These are phyloP conservation scores for Himalopsyche phryganea DNA, from an alignment of 1,140 invertebrate genomes.

Conservation along the genomic window DNA sequence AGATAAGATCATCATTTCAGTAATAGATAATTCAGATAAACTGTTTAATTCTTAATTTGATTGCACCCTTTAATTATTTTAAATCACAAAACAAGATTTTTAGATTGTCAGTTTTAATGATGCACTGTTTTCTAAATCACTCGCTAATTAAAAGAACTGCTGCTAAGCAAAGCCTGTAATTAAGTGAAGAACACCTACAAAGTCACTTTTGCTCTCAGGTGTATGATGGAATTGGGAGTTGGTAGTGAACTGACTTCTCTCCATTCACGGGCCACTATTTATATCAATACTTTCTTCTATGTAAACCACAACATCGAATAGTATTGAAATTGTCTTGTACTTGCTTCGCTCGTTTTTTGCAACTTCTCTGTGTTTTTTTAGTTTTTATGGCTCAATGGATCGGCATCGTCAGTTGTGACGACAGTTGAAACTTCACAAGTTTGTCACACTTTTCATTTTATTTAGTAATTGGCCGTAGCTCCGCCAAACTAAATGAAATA, in stretches of 20 bases:
- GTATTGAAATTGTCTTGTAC: constrained; percentile 27
- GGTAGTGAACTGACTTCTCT: constrained; percentile 27
- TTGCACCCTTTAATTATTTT: not conserved
- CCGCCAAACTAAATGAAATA: constrained; percentile 1
- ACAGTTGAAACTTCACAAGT: constrained; percentile 16
- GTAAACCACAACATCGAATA: constrained; percentile 27
- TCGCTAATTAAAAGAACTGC: not conserved
- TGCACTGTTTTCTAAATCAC: not conserved
- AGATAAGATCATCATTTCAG: too few species aligned
- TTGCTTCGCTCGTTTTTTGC: constrained; percentile 22
- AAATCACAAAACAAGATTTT: not conserved
- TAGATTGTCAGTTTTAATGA: not conserved
- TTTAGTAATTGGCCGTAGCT: constrained; percentile 18
- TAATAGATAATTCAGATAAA: too few species aligned
- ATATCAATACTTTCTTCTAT: constrained; percentile 31
- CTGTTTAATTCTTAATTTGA: not conserved
- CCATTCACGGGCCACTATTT: constrained; percentile 30
- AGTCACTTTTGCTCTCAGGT: constrained; percentile 18
- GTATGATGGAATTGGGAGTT: constrained; percentile 23
- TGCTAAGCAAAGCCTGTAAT: not conserved
- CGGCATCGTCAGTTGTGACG: constrained; percentile 27
- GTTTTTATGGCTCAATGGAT: constrained; percentile 28
- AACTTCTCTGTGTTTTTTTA: constrained; percentile 16
- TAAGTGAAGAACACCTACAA: constrained; percentile 16
- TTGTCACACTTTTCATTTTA: constrained; percentile 33